Evolutionary conservation across 2,888 invertebrate genomes (phyloP).

Genomic region (Ganaspis brasiliensis): DNA sequence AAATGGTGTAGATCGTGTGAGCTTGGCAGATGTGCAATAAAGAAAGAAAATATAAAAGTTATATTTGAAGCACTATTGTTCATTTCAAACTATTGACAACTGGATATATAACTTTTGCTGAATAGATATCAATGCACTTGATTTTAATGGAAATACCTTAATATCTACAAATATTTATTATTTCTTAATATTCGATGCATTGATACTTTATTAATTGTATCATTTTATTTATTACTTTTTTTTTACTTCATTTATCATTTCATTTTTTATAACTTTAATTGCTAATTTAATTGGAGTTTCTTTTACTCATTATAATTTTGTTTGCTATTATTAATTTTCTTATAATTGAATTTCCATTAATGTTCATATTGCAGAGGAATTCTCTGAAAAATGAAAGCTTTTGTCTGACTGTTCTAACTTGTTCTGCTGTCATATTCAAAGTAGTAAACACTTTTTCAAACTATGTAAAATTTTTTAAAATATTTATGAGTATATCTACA

Average conservation of each 20-base stretch:
- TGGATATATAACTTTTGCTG: background rate
- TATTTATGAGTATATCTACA: background rate
- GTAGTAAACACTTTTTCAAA: background rate
- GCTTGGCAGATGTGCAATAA: background rate
- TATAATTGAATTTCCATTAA: no score
- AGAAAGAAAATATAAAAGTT: background rate
- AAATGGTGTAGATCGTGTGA: conserved; percentile 15
- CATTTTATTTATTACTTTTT: no score
- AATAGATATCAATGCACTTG: background rate
- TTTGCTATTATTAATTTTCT: no score
- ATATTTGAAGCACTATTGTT: background rate
- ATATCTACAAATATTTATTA: background rate
- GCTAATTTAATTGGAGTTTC: no score
- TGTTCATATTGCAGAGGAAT: no score
- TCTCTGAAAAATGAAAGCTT: background rate
- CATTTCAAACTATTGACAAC: background rate
- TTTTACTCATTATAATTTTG: no score
- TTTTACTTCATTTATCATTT: no score
- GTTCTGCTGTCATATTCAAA: background rate
- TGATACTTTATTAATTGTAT: no score
- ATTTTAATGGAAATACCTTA: background rate
- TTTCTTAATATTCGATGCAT: background rate
- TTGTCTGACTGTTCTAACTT: background rate
- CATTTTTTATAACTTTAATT: no score
- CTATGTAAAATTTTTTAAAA: background rate